Base-by-base conservation (phyloP, 2,888 invertebrate genomes). In the Cynaeus angustus region DNA sequence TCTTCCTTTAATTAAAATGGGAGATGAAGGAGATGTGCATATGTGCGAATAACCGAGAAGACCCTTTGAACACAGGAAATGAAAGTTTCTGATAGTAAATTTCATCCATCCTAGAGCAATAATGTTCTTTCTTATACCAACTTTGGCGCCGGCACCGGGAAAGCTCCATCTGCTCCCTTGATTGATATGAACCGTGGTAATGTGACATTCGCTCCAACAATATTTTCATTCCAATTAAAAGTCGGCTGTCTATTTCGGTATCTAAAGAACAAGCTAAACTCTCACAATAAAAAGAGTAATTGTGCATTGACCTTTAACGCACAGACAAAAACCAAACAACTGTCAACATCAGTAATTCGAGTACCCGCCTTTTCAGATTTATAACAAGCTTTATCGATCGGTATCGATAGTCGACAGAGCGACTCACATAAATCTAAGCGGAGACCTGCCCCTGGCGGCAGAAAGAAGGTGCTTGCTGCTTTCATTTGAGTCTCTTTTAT, bases 361-460 rank as follows among this genome's bases (percentile, higher is more conserved):
- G 55, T 68, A 33, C 68, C 72, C 71, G 75, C 74, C 74, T 75
- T 48, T 16, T 48, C 52, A 69, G 74, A 75, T 75, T 75, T 75
- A 75, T 72, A 73, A 67, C 72, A 59, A 58, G 58, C 48, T 52
- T 67, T 72, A 74, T 74, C 75, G 75, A 75, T 75, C 74, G 14
- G 69, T 74, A 73, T 74, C 73, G 74, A 73, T 56, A 52, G 67
- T 68, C 62, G 70, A 64, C 66, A 56, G 64, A 13, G 70, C 70
- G 70, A 66, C 71, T 46, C 66, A 66, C 74, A 74, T 75, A 75
- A 75, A 75, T 75, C 65, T 61, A 30, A 48, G 70, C 61, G 69
- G 70, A 72, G 76, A 73, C 73, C 78, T 74, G 77, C 78, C 78
- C 74, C 77, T 75, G 76, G 75, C 76, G 72, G 76, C 72, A 71